phyloP scores from a whole-genome alignment of 1,140 invertebrate species.

The Akabosia matsudoensis region DNA sequence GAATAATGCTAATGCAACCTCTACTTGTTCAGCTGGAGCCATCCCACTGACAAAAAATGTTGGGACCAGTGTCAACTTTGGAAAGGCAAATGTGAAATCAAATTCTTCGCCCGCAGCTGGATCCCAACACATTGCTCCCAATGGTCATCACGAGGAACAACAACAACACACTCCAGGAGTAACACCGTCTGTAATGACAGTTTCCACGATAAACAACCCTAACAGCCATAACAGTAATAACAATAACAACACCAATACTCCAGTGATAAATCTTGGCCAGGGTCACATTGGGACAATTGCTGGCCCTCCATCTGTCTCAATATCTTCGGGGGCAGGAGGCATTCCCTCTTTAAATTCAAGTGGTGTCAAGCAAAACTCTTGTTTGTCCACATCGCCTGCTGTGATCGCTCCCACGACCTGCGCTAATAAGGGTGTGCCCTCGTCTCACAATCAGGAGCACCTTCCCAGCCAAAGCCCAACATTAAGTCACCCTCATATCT shows the following conservation, averaged over 20 bases:
- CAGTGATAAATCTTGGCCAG: constrained; percentile 14
- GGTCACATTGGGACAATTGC: constrained; percentile 25
- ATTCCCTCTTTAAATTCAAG: background rate
- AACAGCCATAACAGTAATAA: background rate
- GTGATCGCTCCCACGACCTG: constrained; percentile 17
- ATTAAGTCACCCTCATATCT: background rate
- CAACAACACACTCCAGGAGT: constrained; percentile 10
- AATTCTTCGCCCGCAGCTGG: constrained; percentile 16
- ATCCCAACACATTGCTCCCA: constrained; percentile 15
- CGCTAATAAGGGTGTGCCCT: constrained; percentile 16
- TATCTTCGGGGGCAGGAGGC: background rate
- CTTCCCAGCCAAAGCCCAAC: background rate
- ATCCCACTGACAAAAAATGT: constrained; percentile 24
- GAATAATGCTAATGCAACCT: background rate
- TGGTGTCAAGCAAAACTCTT: constrained; percentile 21
- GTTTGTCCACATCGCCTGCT: constrained; percentile 12
- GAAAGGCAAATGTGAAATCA: constrained; percentile 19
- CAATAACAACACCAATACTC: background rate
- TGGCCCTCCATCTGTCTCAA: constrained; percentile 26
- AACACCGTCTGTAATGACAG: too few relatives aligned
- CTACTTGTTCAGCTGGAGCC: background rate
- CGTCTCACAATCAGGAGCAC: constrained; percentile 10
- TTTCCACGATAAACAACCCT: background rate
- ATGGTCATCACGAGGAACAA: background rate
- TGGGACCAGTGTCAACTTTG: constrained; percentile 15